A percentile compares a stretch with the other conserved stretches of the same genome.
phyloP scores from a whole-genome alignment of 2,797 vertebrate species.

The Harpagifer antarcticus region DNA sequence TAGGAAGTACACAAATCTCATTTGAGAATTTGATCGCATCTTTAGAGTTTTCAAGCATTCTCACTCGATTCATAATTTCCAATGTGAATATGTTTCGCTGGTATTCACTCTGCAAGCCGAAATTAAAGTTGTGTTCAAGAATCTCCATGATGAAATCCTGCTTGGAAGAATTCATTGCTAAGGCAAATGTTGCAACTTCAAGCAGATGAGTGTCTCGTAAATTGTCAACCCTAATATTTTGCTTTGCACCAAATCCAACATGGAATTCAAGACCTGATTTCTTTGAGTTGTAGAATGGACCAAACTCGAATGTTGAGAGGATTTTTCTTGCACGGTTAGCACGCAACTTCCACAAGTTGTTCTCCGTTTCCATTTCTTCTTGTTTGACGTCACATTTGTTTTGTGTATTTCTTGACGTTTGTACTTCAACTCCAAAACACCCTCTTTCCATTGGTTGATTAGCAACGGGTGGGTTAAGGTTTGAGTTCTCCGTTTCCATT shows the following conservation, averaged over 20 bases:
- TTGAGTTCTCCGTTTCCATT: too few relatives aligned
- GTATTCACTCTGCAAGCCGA: constrained; percentile 1
- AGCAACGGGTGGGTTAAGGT: too few relatives aligned
- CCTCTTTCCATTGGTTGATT: too few relatives aligned
- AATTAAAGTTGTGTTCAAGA: background rate
- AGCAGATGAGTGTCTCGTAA: constrained; percentile 4
- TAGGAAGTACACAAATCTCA: background rate
- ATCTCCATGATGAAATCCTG: constrained; percentile 39
- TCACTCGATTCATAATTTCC: constrained; percentile 35
- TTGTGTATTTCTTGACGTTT: too few relatives aligned
- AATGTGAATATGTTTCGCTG: constrained; percentile 12
- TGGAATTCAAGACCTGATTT: too few relatives aligned
- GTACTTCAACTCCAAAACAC: too few relatives aligned
- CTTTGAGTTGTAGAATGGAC: background rate
- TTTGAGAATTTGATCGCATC: constrained; percentile 29
- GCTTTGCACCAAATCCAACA: constrained; percentile 30
- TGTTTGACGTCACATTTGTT: too few relatives aligned
- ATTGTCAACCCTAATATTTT: constrained; percentile 25
- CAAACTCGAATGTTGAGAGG: background rate
- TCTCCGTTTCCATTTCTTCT: background rate
- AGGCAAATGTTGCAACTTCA: constrained; percentile 36
- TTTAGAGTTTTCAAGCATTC: background rate
- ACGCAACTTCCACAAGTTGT: constrained; percentile 45
- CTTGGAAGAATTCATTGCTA: constrained; percentile 44
- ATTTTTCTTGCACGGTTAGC: constrained; percentile 31